phyloP scores from a whole-genome alignment of 2,888 invertebrate genomes.

The Chydorus sphaericus region DNA sequence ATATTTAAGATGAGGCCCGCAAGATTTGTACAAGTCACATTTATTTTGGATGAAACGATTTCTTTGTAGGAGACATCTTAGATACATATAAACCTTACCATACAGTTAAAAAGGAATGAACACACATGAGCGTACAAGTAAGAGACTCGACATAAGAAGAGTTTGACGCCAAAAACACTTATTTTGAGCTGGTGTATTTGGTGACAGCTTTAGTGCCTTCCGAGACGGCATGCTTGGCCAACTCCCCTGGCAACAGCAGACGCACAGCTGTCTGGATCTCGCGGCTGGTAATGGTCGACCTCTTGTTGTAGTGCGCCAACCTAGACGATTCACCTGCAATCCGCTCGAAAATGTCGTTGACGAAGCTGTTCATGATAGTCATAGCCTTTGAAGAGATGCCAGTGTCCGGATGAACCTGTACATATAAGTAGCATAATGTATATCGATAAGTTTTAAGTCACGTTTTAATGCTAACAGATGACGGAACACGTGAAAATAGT shows the following conservation, averaged over 20 bases:
- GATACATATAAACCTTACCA: too few species aligned
- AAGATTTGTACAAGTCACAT: too few species aligned
- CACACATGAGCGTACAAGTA: too few species aligned
- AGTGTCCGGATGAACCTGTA: neutral
- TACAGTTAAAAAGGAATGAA: too few species aligned
- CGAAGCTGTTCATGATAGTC: constrained; percentile 2
- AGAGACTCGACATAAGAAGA: too few species aligned
- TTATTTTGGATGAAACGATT: too few species aligned
- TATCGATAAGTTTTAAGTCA: too few species aligned
- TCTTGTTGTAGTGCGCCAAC: neutral
- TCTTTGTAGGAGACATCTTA: too few species aligned
- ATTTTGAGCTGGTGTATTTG: constrained; percentile 1
- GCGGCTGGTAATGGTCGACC: neutral
- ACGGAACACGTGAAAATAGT: neutral
- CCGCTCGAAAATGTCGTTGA: constrained; percentile 1
- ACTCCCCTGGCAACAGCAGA: neutral
- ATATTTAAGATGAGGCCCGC: too few species aligned
- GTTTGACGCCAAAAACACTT: neutral
- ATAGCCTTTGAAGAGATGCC: neutral
- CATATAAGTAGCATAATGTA: too few species aligned
- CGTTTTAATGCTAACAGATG: neutral
- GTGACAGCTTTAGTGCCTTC: constrained; percentile 5
- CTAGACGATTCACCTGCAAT: neutral
- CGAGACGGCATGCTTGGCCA: neutral
- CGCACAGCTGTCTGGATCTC: neutral